These are phyloP conservation scores for Arctia plantaginis DNA, from an alignment of 2,888 invertebrate species.

Conservation along the genomic window DNA sequence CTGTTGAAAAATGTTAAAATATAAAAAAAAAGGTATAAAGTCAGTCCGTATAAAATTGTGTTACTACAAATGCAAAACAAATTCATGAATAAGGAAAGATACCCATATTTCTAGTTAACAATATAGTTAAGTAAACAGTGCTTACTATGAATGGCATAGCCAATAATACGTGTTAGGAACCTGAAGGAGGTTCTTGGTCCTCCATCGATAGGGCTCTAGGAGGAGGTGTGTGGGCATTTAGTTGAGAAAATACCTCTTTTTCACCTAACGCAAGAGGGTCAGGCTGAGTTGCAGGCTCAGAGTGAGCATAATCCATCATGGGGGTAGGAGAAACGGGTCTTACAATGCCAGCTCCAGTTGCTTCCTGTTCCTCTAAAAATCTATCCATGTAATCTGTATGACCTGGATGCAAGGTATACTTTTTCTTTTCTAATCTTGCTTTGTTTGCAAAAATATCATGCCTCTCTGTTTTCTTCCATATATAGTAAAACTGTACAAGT, in stretches of 20 bases:
- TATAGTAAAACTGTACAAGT: conserved; percentile 97
- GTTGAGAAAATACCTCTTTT: conserved; percentile 82
- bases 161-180: conserved; percentile 76
- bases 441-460: conserved; percentile 97
- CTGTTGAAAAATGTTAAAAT: conserved; percentile 62
- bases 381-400: conserved; percentile 98
- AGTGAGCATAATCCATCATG: conserved; percentile 82
- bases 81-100: conserved; percentile 67
- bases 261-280: conserved; percentile 82
- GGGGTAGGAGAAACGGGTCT: conserved; percentile 88
- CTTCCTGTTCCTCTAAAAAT: conserved; percentile 95
- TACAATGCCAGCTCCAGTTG: conserved; percentile 88
- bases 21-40: conserved; percentile 37
- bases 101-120: conserved; percentile 42
- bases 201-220: conserved; percentile 76
- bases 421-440: conserved; percentile 95
- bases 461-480: conserved; percentile 99
- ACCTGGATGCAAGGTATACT: conserved; percentile 96
- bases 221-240: conserved; percentile 75
- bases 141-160: conserved; percentile 67
- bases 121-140: conserved; percentile 64
- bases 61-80: conserved; percentile 40
- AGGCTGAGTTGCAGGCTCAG: conserved; percentile 77
- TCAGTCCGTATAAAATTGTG: conserved; percentile 60
- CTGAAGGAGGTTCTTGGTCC: conserved; percentile 77